Percentiles rank a stretch among this genome's conserved stretches.
phyloP scores from a whole-genome alignment of 2,797 vertebrate species.

The Ambastaia sidthimunki region DNA sequence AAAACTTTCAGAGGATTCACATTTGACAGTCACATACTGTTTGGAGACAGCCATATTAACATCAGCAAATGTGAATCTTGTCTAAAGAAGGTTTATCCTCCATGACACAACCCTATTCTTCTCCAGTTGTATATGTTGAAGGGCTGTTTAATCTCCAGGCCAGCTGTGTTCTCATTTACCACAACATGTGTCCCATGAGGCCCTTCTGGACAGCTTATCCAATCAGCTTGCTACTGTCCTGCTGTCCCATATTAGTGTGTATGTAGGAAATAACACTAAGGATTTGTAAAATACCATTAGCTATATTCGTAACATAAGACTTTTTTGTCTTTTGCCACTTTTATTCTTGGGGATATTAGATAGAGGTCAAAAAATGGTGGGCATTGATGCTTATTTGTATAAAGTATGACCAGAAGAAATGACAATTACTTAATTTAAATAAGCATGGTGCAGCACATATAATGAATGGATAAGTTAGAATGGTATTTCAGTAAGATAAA shows the following conservation, averaged over 20 bases:
- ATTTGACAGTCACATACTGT: neutral
- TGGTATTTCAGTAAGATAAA: neutral
- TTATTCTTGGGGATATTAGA: neutral
- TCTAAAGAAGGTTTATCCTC: neutral
- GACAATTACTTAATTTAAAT: neutral
- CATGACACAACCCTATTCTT: neutral
- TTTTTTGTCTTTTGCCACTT: too few relatives aligned
- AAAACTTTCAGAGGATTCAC: neutral
- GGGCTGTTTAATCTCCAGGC: conserved; percentile 72
- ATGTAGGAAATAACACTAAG: neutral
- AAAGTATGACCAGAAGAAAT: neutral
- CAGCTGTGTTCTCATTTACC: conserved; percentile 72
- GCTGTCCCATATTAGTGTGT: neutral
- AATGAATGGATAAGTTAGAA: too few relatives aligned
- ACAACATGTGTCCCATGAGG: conserved; percentile 67
- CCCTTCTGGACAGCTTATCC: conserved; percentile 68
- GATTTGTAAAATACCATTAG: neutral
- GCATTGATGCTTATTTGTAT: too few relatives aligned
- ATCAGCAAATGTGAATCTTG: neutral
- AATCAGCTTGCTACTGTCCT: conserved; percentile 51
- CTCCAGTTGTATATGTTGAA: neutral
- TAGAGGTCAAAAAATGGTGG: neutral
- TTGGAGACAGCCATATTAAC: neutral
- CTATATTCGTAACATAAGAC: neutral
- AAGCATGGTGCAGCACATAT: neutral